These are phyloP conservation scores for Ecliptopera silaceata DNA, from an alignment of 2,888 invertebrate species.

Conservation along the genomic window DNA sequence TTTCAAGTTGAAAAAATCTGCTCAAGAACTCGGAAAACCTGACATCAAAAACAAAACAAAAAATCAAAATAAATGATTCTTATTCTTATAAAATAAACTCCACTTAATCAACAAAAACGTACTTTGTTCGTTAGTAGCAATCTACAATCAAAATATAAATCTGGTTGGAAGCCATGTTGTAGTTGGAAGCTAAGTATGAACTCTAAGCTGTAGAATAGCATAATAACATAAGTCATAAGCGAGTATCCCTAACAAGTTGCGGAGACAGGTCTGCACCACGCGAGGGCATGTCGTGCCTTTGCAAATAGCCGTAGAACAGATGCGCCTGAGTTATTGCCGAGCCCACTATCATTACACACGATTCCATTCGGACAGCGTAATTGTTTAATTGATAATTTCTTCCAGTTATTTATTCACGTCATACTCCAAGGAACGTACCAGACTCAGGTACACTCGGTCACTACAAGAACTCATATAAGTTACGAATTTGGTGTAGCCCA, in stretches of 20 bases:
- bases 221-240: conserved; percentile 19
- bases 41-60: too few relatives aligned
- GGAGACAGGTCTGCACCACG: conserved; percentile 32
- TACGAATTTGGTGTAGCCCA: conserved; percentile 44
- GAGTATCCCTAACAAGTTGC: conserved; percentile 22
- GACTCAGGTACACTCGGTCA: conserved; percentile 33
- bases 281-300: conserved; percentile 73
- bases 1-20: too few relatives aligned
- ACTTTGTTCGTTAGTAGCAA: too few relatives aligned
- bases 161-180: too few relatives aligned
- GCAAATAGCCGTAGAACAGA: conserved; percentile 82
- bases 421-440: conserved; percentile 66
- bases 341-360: conserved; percentile 83
- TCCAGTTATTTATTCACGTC: conserved; percentile 83
- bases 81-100: too few relatives aligned
- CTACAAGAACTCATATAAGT: conserved; percentile 1
- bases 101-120: too few relatives aligned
- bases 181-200: background rate
- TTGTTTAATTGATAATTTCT: conserved; percentile 85
- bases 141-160: background rate
- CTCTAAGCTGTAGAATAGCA: conserved; percentile 1
- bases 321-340: conserved; percentile 81
- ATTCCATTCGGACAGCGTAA: conserved; percentile 84
- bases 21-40: too few relatives aligned
- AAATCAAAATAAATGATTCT: too few relatives aligned